Evolutionary conservation across 2,113 vertebrate species (phyloP), one percentile per base, ranked within the genome.

Genomic region (Nymphicus hollandicus): DNA sequence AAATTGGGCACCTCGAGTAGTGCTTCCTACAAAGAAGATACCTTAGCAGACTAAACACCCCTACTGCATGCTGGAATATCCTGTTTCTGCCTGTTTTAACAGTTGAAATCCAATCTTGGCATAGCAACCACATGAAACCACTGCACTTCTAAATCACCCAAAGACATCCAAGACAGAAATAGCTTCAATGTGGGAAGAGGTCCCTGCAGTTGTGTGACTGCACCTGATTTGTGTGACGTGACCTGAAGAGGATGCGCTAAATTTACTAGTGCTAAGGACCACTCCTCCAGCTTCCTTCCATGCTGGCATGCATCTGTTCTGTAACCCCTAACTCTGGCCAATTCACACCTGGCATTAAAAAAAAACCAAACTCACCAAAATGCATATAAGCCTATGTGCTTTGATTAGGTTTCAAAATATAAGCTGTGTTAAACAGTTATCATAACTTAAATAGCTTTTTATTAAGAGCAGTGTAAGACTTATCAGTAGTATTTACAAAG

Each of bases 401-500:
- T 86, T 84, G 20, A 43, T 80, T 44, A 43, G 50, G 73, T 89
- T 56, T 84, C 70, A 82, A 61, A 82, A 53, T 52, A 39, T 25
- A 87, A 66, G 17, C 15, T 37, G 25, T 60, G 16, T 39, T 92
- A 70, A 89, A 29, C 35, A 52, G 24, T 14, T n/a, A 63, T 77
- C 44, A 77, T 46, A 80, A 23, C 64, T 22, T 74, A 89, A 86
- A 84, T 33, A 88, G 50, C 43, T 73, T 55, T 86, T 66, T 88
- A 78, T 88, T 81, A 88, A 50, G 72, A 81, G 28, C 60, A 79
- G 39, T 37, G 23, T 27, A 72, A 65, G 47, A 94, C 78, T 89
- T 76, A 86, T 27, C 79, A 94, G 64, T 25, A 81, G 49, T 46
- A 70, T 80, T 96, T 95, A 74, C 74, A 88, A 90, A 88, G 23